These are phyloP conservation scores for Chaetoderma sp. DNA, from an alignment of 2,888 invertebrate genomes.

Conservation along the genomic window DNA sequence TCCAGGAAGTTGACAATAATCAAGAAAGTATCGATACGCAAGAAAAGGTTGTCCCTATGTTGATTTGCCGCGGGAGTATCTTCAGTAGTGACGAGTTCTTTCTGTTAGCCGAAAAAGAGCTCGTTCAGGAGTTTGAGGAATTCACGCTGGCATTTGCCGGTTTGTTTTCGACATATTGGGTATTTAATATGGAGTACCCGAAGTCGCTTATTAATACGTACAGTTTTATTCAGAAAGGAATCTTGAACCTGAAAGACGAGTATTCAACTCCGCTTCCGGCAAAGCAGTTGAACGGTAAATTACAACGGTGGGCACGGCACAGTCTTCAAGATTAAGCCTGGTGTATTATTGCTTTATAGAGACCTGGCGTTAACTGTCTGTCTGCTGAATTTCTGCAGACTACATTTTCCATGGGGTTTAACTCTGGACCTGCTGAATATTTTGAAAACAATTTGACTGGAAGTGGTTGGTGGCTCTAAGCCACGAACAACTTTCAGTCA, in stretches of 20 bases:
- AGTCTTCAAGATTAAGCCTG: neutral
- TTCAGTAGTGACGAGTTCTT: slow-evolving; percentile 61
- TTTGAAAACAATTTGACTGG: too few relatives aligned
- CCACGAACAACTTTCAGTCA: too few relatives aligned
- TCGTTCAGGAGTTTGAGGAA: slow-evolving; percentile 62
- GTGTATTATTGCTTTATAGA: too few relatives aligned
- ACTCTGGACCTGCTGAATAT: too few relatives aligned
- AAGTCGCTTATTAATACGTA: slow-evolving; percentile 56
- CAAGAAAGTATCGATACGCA: slow-evolving; percentile 56
- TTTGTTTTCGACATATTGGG: slow-evolving; percentile 60
- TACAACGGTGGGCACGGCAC: slow-evolving; percentile 33
- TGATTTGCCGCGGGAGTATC: slow-evolving; percentile 58
- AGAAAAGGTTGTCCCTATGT: slow-evolving; percentile 61
- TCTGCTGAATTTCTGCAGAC: too few relatives aligned
- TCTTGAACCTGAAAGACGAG: slow-evolving; percentile 50
- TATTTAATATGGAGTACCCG: slow-evolving; percentile 63
- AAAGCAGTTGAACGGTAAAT: slow-evolving; percentile 46
- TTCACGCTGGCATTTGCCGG: slow-evolving; percentile 62
- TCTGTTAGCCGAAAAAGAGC: slow-evolving; percentile 57
- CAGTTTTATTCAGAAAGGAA: slow-evolving; percentile 57
- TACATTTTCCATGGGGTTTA: too few relatives aligned
- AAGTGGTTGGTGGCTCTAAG: too few relatives aligned
- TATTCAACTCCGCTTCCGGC: slow-evolving; percentile 44
- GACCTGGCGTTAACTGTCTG: too few relatives aligned
- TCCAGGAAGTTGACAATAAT: slow-evolving; percentile 50